Evolutionary conservation across 1,140 invertebrate genomes (phyloP).

Genomic region (Tetragonula clypearis): DNA sequence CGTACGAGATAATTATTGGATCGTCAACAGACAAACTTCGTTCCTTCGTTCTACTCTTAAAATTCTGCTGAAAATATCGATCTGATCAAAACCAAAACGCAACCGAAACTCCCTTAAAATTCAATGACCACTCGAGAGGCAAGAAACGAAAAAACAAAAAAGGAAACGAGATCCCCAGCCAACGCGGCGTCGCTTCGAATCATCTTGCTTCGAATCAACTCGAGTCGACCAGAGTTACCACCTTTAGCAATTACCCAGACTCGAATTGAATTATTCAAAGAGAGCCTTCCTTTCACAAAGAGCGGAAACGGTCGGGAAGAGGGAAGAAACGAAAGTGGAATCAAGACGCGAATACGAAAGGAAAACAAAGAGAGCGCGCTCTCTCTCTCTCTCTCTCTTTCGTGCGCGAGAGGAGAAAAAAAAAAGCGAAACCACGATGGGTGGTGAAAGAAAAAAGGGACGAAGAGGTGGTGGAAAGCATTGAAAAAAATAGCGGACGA

Average conservation of each 20-base stretch:
- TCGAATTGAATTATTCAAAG: slow-evolving; percentile 25
- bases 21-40: background rate
- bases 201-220: background rate
- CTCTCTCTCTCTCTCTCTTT: no score
- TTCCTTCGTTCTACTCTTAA: no score
- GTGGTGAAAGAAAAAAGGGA: background rate
- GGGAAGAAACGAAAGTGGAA: background rate
- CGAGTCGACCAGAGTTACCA: background rate
- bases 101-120: background rate
- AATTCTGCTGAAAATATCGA: no score
- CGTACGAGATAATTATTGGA: background rate
- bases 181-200: background rate
- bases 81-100: no score
- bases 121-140: background rate
- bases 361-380: no score
- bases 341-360: no score
- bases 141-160: no score
- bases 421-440: background rate
- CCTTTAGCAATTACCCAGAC: background rate
- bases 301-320: background rate
- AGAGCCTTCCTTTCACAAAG: background rate
- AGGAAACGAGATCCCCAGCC: background rate
- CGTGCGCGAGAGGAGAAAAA: no score
- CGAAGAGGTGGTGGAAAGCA: background rate
- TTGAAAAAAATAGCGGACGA: background rate